A percentile compares a stretch with the other conserved stretches of the same genome.
phyloP scores from a whole-genome alignment of 2,888 invertebrate species.

The Nomada ferruginata region DNA sequence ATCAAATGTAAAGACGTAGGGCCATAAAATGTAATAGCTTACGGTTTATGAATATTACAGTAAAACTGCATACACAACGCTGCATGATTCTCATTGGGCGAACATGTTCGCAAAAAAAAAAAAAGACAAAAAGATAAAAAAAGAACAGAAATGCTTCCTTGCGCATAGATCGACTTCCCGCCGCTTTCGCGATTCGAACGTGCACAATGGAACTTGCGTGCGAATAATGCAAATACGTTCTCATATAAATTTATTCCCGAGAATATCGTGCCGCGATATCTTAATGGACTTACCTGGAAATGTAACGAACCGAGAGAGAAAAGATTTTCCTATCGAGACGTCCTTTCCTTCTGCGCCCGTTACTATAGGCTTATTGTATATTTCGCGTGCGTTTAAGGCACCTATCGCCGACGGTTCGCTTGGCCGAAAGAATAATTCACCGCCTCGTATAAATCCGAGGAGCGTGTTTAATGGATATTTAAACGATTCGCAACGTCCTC shows the following conservation, averaged over 20 bases:
- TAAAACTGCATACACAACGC: constrained; percentile 15
- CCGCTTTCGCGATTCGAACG: background rate
- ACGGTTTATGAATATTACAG: constrained; percentile 49
- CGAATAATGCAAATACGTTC: background rate
- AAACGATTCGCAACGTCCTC: constrained; percentile 28
- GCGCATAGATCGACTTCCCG: background rate
- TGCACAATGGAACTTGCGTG: background rate
- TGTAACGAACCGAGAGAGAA: background rate
- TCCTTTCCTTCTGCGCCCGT: background rate
- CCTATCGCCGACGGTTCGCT: background rate
- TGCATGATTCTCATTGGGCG: constrained; percentile 10
- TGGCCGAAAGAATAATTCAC: constrained; percentile 18
- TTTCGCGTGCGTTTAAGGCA: too few species aligned
- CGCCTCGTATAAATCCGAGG: constrained; percentile 5
- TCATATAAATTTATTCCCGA: background rate
- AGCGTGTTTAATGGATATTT: constrained; percentile 28
- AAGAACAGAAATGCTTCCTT: background rate
- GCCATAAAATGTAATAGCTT: constrained; percentile 67
- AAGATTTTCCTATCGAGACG: background rate
- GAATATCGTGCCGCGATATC: too few species aligned
- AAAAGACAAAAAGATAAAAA: too few species aligned
- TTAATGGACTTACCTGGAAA: background rate
- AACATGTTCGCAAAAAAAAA: constrained; percentile 1
- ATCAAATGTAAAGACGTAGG: constrained; percentile 66
- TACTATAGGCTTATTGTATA: too few species aligned